Evolutionary conservation across 2,797 vertebrate species (phyloP), one percentile per base, ranked within the genome.

Genomic region (Brachyrhaphis roseni): DNA sequence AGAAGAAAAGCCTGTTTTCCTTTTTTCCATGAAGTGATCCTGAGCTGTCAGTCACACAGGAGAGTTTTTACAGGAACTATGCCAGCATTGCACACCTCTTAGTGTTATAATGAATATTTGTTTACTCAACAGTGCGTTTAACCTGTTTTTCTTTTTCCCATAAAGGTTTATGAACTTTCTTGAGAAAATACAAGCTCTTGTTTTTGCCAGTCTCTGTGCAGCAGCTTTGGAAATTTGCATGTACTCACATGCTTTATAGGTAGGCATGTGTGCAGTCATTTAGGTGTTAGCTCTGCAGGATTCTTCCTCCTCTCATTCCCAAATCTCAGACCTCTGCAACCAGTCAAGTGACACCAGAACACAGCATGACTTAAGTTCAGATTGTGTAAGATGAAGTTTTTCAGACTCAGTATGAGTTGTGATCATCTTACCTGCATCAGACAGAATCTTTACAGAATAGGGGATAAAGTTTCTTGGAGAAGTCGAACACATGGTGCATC

Each of bases 1-100:
- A 83, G 81, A 68, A 78, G 88, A 89, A 85, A 0, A 82, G 86
- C 74, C 81, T 83, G 86, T 88, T 91, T 81, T 80, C 75, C 76
- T 76, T 10, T 83, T 72, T 72, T 77, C 86, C 88, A 90, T 36
- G 83, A 73, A 82, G 72, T 77, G 55, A 74, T 83, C 46, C 74
- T 73, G 72, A 76, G 31, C 10, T 26, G 59, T 89, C 78, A 74
- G 28, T 79, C 74, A 4, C 74, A 78, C 57, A 78, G 75, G 76
- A 23, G 20, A 10, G 26, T 45, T 70, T 89, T 87, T 75, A 51
- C 80, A 78, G 80, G 47, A 80, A 62, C 76, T 0, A 8, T 59
- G 76, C 75, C 81, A 86, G 45, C 47, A 59, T 71, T 79, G 77
- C 51, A 36, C 72, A 10, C 47, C 57, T 36, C 13, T 23, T 28